Evolutionary conservation across 2,888 invertebrate species (phyloP), one percentile per base, ranked within the genome.

Genomic region (Cordylochernes scorpioides): DNA sequence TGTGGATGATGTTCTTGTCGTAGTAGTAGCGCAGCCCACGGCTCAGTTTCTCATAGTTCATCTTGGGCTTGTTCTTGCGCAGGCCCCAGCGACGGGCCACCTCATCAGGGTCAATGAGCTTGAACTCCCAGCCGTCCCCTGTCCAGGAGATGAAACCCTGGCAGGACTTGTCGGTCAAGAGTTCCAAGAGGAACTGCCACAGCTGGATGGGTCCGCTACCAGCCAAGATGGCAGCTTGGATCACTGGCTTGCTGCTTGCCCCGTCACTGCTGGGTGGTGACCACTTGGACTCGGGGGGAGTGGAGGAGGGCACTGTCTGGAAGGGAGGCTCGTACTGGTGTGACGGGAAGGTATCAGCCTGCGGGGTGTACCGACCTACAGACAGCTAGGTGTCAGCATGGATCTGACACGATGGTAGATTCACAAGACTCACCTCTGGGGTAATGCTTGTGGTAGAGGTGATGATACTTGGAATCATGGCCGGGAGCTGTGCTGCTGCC

Each of bases 81-180:
- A 80, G 71, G 30, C 86, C 84, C 86, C 86, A 86, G 43, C 82
- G 69, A 42, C 82, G 64, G 3, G 86, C 86, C 38, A 78, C 84
- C 62, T 94, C 91, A 58, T 94, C 91, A 0, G 91, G 91, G 58
- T 94, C 91, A 21, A 84, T 86, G 33, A 91, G 63, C 53, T 91
- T 91, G 61, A 94, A 94, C 57, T 94, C 91, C 88, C 91, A 91
- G 34, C 88, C 88, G 50, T 88, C 88, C 12, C 91, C 91, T 16
- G 91, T 88, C 91, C 91, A 91, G 39, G 82, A 78, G 50, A 91
- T 91, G 59, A 88, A 91, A 30, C 73, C 70, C 55, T 91, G 88
- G 59, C 88, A 88, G 44, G 73, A 68, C 57, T 86, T 86, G 59
- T 91, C 86, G 41, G 84, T 88, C 44, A 91, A 62, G 40, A 88